A percentile compares a stretch with the other conserved stretches of the same genome.
Evolutionary conservation across 2,797 vertebrate genomes (phyloP).

Genomic region (Halcyon smyrnensis): DNA sequence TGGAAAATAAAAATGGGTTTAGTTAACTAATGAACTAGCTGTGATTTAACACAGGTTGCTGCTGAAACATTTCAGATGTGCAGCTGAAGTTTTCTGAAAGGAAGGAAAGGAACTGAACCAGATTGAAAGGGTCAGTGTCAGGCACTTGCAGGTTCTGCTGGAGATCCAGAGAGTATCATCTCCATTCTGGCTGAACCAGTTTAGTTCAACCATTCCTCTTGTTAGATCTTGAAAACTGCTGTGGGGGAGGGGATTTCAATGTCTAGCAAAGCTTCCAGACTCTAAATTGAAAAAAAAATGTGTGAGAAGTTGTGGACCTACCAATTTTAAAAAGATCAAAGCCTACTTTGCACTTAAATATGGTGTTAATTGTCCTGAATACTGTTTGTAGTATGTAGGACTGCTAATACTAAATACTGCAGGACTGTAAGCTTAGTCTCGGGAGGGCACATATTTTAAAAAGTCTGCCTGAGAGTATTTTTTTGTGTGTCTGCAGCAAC

Average conservation of each 20-base stretch:
- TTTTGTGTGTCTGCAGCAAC: not conserved
- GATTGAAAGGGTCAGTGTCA: not conserved
- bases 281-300: not conserved
- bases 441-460: not conserved
- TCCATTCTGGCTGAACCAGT: not conserved
- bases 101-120: not conserved
- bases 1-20: not conserved
- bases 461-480: not conserved
- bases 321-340: not conserved
- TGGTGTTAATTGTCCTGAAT: not conserved
- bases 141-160: not conserved
- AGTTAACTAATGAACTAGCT: not conserved
- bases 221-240: not conserved
- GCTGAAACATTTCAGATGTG: not conserved
- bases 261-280: not conserved
- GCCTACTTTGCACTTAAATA: not conserved
- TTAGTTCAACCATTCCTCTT: not conserved
- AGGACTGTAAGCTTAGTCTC: not conserved
- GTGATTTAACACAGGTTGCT: not conserved
- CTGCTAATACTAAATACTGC: not conserved
- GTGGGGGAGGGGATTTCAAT: not conserved
- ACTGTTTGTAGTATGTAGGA: not conserved
- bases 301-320: not conserved
- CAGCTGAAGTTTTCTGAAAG: not conserved
- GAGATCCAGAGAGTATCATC: not conserved